These are phyloP conservation scores for Cephalopachus bancanus DNA, from an alignment of 2,797 vertebrate species.

Conservation along the genomic window DNA sequence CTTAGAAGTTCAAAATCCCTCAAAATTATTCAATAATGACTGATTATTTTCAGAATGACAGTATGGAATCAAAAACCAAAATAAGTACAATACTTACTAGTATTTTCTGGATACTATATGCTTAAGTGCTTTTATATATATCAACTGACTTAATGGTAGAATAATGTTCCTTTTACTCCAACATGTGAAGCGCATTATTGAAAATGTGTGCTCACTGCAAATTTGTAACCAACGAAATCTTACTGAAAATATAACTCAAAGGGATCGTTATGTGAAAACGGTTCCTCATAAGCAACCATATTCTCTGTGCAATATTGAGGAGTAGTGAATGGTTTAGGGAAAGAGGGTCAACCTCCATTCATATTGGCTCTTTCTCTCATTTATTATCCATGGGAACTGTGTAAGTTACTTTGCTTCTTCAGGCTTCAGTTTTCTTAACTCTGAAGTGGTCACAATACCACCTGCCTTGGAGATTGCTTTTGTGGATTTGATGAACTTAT, in stretches of 20 bases:
- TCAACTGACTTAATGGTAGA: too few species aligned
- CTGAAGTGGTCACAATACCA: background rate
- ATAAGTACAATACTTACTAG: accelerated
- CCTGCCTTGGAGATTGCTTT: background rate
- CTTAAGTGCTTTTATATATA: accelerated
- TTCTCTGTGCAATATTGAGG: accelerated
- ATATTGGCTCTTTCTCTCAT: background rate
- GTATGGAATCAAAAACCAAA: accelerated
- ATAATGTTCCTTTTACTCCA: accelerated
- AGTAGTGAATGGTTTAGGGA: accelerated
- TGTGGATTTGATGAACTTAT: background rate
- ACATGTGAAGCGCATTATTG: accelerated
- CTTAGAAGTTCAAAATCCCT: accelerated
- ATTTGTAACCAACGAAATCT: accelerated
- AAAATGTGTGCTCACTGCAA: background rate
- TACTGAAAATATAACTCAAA: background rate
- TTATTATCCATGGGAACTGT: accelerated
- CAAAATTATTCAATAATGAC: background rate
- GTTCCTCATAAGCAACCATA: background rate
- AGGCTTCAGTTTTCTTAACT: background rate
- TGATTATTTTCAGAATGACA: background rate
- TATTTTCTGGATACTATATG: accelerated
- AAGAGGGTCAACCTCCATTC: background rate
- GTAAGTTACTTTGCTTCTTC: too few species aligned
- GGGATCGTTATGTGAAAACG: accelerated